A percentile compares a stretch with the other conserved stretches of the same genome.
Conservation (phyloP, 1,140 invertebrate genomes). For the Psix sp. region DNA sequence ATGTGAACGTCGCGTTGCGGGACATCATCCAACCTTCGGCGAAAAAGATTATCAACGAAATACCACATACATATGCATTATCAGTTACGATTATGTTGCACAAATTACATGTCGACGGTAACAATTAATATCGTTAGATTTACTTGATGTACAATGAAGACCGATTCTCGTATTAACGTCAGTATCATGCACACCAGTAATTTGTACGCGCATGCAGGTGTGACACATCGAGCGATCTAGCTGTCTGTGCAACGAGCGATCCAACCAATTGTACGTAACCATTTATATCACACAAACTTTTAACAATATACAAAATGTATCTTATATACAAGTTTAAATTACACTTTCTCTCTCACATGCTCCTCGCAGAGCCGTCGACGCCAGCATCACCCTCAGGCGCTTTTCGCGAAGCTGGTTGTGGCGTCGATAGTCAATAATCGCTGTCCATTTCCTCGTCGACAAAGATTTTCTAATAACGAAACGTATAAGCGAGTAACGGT, state of each 20-base stretch:
- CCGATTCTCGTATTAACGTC: constrained; percentile 48
- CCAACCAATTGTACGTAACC: constrained; percentile 72
- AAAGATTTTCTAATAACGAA: constrained; percentile 68
- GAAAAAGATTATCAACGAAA: constrained; percentile 32
- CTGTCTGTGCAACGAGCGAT: constrained; percentile 55
- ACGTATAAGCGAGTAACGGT: constrained; percentile 72
- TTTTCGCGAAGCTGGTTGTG: no score
- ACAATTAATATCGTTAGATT: constrained; percentile 46
- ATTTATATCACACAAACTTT: constrained; percentile 78
- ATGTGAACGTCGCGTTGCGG: constrained; percentile 13
- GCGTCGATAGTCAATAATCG: constrained; percentile 21
- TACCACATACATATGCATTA: constrained; percentile 50
- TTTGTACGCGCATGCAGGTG: constrained; percentile 49
- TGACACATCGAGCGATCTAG: constrained; percentile 46
- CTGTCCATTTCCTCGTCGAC: constrained; percentile 37
- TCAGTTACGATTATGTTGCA: constrained; percentile 45
- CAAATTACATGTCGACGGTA: constrained; percentile 40
- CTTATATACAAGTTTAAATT: constrained; percentile 78
- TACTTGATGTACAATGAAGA: constrained; percentile 35
- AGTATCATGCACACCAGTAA: constrained; percentile 52
- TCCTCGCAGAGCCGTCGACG: constrained; percentile 23
- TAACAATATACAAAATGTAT: constrained; percentile 79
- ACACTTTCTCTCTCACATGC: constrained; percentile 68
- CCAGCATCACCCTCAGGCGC: no score
- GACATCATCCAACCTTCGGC: constrained; percentile 18